These are phyloP conservation scores for Falcunculus frontatus DNA, from an alignment of 2,113 vertebrate species.

Conservation along the genomic window DNA sequence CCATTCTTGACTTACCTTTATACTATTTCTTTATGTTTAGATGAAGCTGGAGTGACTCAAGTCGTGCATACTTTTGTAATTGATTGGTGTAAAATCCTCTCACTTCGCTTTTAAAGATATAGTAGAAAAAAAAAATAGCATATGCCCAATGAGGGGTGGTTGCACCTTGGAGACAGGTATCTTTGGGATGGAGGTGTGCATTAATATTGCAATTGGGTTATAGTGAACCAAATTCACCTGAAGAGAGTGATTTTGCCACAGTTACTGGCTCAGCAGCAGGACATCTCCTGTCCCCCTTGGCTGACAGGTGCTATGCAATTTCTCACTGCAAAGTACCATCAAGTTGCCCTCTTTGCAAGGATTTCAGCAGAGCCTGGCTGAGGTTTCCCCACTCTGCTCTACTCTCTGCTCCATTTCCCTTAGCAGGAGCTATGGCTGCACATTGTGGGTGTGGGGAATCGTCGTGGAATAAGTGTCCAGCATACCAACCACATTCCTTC, in stretches of 20 bases:
- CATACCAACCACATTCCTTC: too few relatives aligned
- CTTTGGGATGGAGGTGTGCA: not conserved
- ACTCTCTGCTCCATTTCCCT: not conserved
- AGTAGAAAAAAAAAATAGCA: not conserved
- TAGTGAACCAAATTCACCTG: not conserved
- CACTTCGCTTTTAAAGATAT: not conserved
- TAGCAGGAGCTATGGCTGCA: not conserved
- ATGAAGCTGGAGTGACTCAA: not conserved
- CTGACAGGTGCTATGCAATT: not conserved
- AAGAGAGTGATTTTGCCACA: not conserved
- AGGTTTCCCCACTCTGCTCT: accelerated
- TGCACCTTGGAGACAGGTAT: accelerated
- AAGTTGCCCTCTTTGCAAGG: not conserved
- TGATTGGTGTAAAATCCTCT: not conserved
- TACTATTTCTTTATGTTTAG: not conserved
- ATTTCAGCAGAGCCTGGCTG: not conserved
- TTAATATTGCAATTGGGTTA: not conserved
- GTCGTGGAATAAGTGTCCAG: accelerated
- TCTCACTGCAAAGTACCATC: not conserved
- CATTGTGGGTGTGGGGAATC: not conserved
- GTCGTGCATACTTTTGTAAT: not conserved
- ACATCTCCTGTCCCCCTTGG: not conserved
- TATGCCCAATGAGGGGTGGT: not conserved
- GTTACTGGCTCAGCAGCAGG: not conserved
- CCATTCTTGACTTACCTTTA: not conserved